These are phyloP conservation scores for Drosophila neocordata DNA, from an alignment of 1,140 invertebrate genomes.

Conservation along the genomic window DNA sequence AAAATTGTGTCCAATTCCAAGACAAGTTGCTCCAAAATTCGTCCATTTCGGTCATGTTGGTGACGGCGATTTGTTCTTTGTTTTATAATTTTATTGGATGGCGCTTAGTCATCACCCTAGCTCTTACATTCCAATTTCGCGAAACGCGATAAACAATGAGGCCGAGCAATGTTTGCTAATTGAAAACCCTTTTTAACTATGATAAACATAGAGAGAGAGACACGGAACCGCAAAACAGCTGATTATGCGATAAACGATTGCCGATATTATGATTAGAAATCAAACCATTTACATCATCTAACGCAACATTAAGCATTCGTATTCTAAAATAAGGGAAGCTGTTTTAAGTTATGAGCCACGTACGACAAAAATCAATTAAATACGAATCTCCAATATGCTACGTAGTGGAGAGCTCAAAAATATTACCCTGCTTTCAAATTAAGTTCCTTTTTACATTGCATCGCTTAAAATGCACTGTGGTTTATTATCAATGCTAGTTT, in stretches of 20 bases:
- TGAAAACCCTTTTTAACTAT: slow-evolving; percentile 32
- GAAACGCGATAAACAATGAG: slow-evolving; percentile 21
- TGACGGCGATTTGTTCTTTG: slow-evolving; percentile 11
- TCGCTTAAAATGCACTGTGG: too few relatives aligned
- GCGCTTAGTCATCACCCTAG: slow-evolving; percentile 42
- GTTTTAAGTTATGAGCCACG: too few relatives aligned
- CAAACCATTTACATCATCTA: too few relatives aligned
- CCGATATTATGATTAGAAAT: too few relatives aligned
- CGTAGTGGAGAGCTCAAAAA: too few relatives aligned
- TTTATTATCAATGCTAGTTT: too few relatives aligned
- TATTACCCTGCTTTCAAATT: too few relatives aligned
- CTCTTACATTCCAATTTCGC: slow-evolving; percentile 19
- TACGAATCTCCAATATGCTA: too few relatives aligned
- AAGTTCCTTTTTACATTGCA: too few relatives aligned
- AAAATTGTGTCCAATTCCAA: slow-evolving; percentile 90
- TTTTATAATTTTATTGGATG: slow-evolving; percentile 14
- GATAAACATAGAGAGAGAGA: slow-evolving; percentile 25
- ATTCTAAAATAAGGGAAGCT: too few relatives aligned
- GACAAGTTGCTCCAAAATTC: slow-evolving; percentile 56
- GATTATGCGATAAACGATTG: neutral
- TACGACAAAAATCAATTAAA: too few relatives aligned
- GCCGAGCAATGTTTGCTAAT: neutral
- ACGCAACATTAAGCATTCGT: too few relatives aligned
- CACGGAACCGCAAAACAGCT: slow-evolving; percentile 2
- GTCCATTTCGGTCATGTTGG: slow-evolving; percentile 36